Base-by-base conservation (phyloP, 1,140 invertebrate genomes). In the Pemphigus obesinymphae region DNA sequence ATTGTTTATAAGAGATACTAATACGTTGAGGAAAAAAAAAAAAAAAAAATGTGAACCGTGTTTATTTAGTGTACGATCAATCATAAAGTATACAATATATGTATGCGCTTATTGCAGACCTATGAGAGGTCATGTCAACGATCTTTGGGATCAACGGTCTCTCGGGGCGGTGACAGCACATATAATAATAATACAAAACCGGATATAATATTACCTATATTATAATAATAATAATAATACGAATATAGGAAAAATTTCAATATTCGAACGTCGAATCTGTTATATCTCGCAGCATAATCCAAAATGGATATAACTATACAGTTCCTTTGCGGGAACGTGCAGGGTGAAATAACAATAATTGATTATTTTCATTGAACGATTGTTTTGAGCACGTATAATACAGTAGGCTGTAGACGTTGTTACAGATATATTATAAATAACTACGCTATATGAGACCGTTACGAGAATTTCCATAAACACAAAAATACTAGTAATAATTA, bases 61-160 rank as follows among this genome's bases (percentile, higher is more conserved):
- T 73, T 70, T 45, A 8, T 70, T 70, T 8, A 45, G 68, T 45
- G 68, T 70, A 43, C 70, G 70, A 73, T 73, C 70, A 73, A 73
- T 73, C 70, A 73, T 72, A 72, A 29, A 72, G 8, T 48, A 29
- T 37, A 34, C 1, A 20, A 6, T 63, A 31, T 20, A 8, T 13
- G 50, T 53, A 23, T 53, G 63, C 63, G 45, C 23, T 73, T 50
- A 20, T 50, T 43, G 70, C 70, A 45, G 68, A 23, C 13, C 68
- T 6, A 70, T 45, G 68, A 17, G 70, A 73, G 70, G 43, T 50
- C 70, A 17, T 31, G 70, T 73, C 70, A 50, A 73, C 70, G 50
- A 73, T 73, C 70, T 50, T 29, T 29, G 43, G 31, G 70, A 50
- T 48, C 70, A 31, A 73, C 70, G 70, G 6, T 48, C 70, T 73